Conservation (phyloP, 53 echinoderm and acorn worm species). For the Mesocentrotus franciscanus region DNA sequence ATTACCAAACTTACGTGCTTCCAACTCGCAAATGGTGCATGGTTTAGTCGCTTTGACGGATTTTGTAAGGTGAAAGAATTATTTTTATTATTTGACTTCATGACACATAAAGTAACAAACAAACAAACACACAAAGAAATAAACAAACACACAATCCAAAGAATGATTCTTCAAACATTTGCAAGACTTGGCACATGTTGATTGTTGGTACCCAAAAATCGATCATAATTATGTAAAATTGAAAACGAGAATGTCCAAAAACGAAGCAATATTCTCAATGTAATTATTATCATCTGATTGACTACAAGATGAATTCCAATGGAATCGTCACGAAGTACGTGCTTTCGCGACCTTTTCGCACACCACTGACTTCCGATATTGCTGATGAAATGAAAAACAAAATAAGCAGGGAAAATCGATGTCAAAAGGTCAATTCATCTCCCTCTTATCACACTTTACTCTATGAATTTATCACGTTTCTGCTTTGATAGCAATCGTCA, state of each 20-base stretch:
- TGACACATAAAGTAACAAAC: too few species aligned
- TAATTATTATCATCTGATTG: background rate
- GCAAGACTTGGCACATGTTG: too few species aligned
- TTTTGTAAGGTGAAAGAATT: too few species aligned
- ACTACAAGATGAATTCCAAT: background rate
- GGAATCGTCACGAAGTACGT: conserved; percentile 27
- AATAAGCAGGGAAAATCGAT: background rate
- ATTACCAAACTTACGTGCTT: too few species aligned
- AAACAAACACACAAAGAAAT: too few species aligned
- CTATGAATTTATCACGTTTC: conserved; percentile 35
- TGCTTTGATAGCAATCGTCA: conserved; percentile 35
- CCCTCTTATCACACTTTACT: conserved; percentile 6
- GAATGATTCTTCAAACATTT: too few species aligned
- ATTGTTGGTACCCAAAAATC: too few species aligned
- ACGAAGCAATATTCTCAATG: background rate
- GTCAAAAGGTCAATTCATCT: conserved; percentile 40
- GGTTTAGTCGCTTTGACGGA: too few species aligned
- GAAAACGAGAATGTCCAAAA: background rate
- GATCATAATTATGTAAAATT: too few species aligned
- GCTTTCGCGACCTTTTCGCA: background rate
- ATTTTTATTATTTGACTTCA: too few species aligned
- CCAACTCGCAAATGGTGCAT: too few species aligned
- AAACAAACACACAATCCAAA: too few species aligned
- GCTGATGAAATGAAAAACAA: background rate
- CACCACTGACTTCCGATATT: conserved; percentile 20